A percentile compares a stretch with the other conserved stretches of the same genome.
Evolutionary conservation across 2,113 vertebrate genomes (phyloP).

Genomic region (zebrafish (Danio rerio)): DNA sequence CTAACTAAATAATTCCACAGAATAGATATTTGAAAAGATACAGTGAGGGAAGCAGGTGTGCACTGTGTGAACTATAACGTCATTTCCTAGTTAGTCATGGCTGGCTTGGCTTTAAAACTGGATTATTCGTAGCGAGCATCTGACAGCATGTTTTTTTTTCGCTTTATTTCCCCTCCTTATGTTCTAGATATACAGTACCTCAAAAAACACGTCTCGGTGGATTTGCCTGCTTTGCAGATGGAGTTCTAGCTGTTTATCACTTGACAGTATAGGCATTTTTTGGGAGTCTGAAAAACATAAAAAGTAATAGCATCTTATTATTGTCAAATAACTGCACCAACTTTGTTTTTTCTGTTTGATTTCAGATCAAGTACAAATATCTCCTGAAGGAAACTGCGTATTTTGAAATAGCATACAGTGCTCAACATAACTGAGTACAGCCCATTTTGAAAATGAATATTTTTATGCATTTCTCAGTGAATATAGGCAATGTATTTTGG

Average conservation of each 20-base stretch:
- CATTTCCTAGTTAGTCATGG: conserved; percentile 43
- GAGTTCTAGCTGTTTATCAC: neutral
- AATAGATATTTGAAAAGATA: conserved; percentile 36
- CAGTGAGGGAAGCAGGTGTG: conserved; percentile 32
- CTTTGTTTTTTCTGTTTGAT: too few relatives aligned
- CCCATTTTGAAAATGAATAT: too few relatives aligned
- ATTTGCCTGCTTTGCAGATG: neutral
- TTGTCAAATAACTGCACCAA: too few relatives aligned
- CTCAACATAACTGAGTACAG: too few relatives aligned
- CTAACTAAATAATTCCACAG: conserved; percentile 25
- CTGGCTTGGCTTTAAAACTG: conserved; percentile 44
- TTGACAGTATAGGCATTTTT: too few relatives aligned
- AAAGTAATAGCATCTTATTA: too few relatives aligned
- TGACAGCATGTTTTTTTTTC: conserved; percentile 21
- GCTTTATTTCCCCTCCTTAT: conserved; percentile 2
- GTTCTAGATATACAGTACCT: neutral
- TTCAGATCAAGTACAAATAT: too few relatives aligned
- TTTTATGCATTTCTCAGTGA: too few relatives aligned
- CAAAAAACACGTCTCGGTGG: neutral
- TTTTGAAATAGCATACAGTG: too few relatives aligned
- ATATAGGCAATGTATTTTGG: too few relatives aligned
- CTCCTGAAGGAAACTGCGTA: too few relatives aligned
- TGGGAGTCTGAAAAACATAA: too few relatives aligned
- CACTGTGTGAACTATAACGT: conserved; percentile 29
- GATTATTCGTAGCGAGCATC: conserved; percentile 31